Conservation (phyloP, 2,888 invertebrate genomes). For the Archaeoteleia sp. region DNA sequence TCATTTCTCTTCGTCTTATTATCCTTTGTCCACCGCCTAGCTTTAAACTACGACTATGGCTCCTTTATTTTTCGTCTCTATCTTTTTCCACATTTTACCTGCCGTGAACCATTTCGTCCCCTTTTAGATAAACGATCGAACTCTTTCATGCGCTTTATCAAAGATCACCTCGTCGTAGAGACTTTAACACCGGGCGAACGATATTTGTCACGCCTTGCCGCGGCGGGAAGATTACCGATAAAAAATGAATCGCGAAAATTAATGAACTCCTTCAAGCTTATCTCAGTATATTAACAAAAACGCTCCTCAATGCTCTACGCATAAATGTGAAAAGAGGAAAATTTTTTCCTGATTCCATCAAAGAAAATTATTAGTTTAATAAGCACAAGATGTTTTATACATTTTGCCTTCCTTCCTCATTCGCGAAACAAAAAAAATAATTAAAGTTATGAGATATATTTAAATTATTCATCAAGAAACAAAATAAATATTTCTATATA, state of each 20-base stretch:
- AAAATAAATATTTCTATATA: too few relatives aligned
- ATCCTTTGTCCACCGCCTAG: conserved; percentile 1
- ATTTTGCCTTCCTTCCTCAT: too few relatives aligned
- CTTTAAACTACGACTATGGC: not conserved
- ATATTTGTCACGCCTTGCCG: conserved; percentile 32
- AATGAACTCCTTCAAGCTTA: conserved; percentile 15
- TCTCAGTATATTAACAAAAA: conserved; percentile 18
- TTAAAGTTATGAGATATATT: too few relatives aligned
- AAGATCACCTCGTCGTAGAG: conserved; percentile 12
- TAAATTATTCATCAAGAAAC: too few relatives aligned
- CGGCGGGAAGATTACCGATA: conserved; percentile 12
- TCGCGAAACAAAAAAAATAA: too few relatives aligned
- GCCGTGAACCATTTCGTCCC: conserved; percentile 18
- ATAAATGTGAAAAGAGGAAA: not conserved
- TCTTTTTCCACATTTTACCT: conserved; percentile 12
- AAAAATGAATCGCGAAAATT: conserved; percentile 17
- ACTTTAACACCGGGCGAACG: conserved; percentile 13
- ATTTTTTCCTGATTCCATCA: not conserved
- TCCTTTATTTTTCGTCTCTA: conserved; percentile 11
- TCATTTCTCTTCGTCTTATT: conserved; percentile 12
- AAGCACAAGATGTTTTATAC: too few relatives aligned
- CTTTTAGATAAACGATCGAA: conserved; percentile 27
- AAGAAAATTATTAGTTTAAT: too few relatives aligned
- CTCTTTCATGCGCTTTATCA: conserved; percentile 28
- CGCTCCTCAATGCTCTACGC: not conserved